Conservation (phyloP, 2,113 vertebrate species). For the Probosciger aterrimus region DNA sequence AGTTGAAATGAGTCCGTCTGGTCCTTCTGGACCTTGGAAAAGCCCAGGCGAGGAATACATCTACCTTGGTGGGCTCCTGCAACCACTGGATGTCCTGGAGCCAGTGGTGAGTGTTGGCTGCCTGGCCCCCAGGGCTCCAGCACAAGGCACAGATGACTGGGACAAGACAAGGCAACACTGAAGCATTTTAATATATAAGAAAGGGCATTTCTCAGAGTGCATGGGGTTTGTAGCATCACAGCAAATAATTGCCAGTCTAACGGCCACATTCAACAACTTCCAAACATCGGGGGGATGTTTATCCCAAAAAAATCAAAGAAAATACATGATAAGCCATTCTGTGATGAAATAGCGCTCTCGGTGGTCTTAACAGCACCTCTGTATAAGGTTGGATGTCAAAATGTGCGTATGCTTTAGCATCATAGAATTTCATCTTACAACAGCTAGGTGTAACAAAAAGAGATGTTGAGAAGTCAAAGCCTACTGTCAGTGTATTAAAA, state of each 20-base stretch:
- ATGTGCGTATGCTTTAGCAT: background rate
- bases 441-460: background rate
- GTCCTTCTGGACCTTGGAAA: background rate
- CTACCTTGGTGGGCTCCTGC: rapidly evolving
- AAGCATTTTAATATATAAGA: background rate
- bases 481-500: background rate
- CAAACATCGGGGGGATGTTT: background rate
- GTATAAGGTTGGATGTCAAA: background rate
- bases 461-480: background rate
- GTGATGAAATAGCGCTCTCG: background rate
- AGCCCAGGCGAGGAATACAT: background rate
- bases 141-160: rapidly evolving
- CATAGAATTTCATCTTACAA: background rate
- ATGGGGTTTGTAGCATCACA: background rate
- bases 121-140: background rate
- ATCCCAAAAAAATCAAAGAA: background rate
- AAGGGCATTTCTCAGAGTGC: background rate
- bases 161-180: background rate
- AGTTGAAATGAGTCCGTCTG: background rate
- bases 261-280: background rate
- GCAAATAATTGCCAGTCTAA: background rate
- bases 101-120: background rate
- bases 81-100: background rate
- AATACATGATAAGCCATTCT: background rate
- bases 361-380: background rate